Conservation (phyloP, 2,797 vertebrate genomes). For the Phalloptychus januarius region DNA sequence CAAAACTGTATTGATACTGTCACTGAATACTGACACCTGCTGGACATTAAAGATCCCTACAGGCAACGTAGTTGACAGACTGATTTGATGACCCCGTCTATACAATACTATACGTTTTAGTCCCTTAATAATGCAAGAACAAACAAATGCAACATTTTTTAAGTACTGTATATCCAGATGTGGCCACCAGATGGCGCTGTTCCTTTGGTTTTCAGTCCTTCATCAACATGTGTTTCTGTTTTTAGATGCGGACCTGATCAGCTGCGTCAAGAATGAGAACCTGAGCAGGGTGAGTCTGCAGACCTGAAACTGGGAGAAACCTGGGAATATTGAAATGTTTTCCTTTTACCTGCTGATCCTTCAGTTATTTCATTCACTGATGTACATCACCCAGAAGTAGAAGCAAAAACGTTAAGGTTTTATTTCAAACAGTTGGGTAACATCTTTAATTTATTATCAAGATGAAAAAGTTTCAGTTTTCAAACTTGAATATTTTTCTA, state of each 20-base stretch:
- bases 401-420: neutral
- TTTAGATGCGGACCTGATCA: conserved; percentile 79
- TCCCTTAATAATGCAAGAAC: too few relatives aligned
- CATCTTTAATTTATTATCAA: neutral
- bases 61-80: too few relatives aligned
- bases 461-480: neutral
- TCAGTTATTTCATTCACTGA: neutral
- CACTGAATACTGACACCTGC: too few relatives aligned
- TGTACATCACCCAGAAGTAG: neutral
- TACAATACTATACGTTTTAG: too few relatives aligned
- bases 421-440: neutral
- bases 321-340: neutral
- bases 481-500: neutral
- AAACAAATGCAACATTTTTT: too few relatives aligned
- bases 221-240: neutral
- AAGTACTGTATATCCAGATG: neutral
- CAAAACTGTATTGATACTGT: too few relatives aligned
- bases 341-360: neutral
- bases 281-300: conserved; percentile 81
- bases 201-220: neutral
- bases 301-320: neutral
- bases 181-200: neutral
- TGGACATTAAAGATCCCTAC: too few relatives aligned
- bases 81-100: too few relatives aligned
- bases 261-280: conserved; percentile 85